Evolutionary conservation across 2,113 vertebrate species (phyloP).

Genomic region (Plecturocebus donacophilus): DNA sequence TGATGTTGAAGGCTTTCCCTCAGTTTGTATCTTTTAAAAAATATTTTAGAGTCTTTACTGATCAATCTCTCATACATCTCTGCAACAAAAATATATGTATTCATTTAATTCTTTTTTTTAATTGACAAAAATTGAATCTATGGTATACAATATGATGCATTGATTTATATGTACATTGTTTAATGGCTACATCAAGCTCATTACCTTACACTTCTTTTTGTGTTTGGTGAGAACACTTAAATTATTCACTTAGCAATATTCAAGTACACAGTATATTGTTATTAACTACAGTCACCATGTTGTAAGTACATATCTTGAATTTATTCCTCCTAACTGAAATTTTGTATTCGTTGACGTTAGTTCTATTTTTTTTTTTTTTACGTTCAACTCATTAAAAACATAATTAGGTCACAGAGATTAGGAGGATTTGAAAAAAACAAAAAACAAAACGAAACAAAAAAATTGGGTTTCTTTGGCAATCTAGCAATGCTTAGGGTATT

Average conservation of each 20-base stretch:
- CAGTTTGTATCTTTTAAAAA: not conserved
- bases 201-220: not conserved
- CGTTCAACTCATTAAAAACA: not conserved
- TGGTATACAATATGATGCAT: not conserved
- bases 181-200: not conserved
- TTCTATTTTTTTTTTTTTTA: not conserved
- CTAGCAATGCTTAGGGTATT: not conserved
- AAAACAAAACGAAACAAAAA: not conserved
- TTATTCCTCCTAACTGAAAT: not conserved
- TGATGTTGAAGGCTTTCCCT: not conserved
- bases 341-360: not conserved
- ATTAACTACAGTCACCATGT: not conserved
- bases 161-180: not conserved
- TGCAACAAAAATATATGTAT: not conserved
- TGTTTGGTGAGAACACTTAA: not conserved
- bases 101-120: not conserved
- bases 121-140: not conserved
- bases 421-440: not conserved
- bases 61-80: not conserved
- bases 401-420: not conserved
- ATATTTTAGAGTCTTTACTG: not conserved
- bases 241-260: not conserved
- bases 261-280: not conserved
- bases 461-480: not conserved
- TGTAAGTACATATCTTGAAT: not conserved